A percentile compares a stretch with the other conserved stretches of the same genome.
These are phyloP conservation scores for Cyrtorhinus lividipennis DNA, from an alignment of 1,140 invertebrate species.

Conservation along the genomic window DNA sequence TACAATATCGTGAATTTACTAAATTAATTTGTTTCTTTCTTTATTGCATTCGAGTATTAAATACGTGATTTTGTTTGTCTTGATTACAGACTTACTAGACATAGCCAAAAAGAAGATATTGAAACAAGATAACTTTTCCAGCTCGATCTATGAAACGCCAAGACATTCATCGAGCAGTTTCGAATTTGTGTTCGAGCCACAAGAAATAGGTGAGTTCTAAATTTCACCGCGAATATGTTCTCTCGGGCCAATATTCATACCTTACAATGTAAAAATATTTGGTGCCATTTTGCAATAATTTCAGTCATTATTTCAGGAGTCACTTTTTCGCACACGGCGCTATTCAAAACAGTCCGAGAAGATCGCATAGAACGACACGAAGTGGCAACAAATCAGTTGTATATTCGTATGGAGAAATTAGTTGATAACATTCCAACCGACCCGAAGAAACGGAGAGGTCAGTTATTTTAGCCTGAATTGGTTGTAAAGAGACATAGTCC, in stretches of 20 bases:
- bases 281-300: too few relatives aligned
- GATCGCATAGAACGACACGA: constrained; percentile 69
- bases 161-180: constrained; percentile 22
- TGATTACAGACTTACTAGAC: constrained; percentile 55
- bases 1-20: too few relatives aligned
- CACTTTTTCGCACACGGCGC: constrained; percentile 50
- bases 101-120: constrained; percentile 72
- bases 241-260: not conserved
- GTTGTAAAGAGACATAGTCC: too few relatives aligned
- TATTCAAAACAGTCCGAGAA: constrained; percentile 62
- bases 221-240: not conserved
- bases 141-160: constrained; percentile 19
- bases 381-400: constrained; percentile 86
- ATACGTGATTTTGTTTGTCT: too few relatives aligned
- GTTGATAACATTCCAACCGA: constrained; percentile 68
- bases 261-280: constrained; percentile 8
- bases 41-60: too few relatives aligned
- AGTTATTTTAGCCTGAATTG: too few relatives aligned
- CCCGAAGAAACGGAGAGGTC: constrained; percentile 66
- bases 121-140: constrained; percentile 46
- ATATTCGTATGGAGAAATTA: constrained; percentile 87
- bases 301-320: constrained; percentile 35
- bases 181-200: constrained; percentile 39
- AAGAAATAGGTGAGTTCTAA: constrained; percentile 42
- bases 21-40: too few relatives aligned